Evolutionary conservation across 2,888 invertebrate genomes (phyloP).

Genomic region (Thyatira batis): DNA sequence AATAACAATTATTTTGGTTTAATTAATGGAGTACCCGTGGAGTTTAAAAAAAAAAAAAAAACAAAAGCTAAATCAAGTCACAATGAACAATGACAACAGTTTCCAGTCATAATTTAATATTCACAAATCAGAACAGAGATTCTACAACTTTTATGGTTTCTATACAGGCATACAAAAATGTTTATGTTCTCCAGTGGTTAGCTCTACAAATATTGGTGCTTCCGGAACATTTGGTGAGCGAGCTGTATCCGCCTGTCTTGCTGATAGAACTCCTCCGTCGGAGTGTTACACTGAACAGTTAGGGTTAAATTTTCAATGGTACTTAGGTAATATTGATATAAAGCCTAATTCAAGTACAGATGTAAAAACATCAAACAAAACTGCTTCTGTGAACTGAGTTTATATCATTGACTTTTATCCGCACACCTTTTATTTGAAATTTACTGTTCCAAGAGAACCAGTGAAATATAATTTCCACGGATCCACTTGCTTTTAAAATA

Average conservation of each 20-base stretch:
- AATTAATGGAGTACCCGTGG: too few species aligned
- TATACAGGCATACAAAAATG: too few species aligned
- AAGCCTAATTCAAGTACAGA: not conserved
- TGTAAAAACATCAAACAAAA: not conserved
- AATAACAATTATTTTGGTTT: too few species aligned
- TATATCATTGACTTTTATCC: not conserved
- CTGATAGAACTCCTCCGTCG: slow-evolving; percentile 37
- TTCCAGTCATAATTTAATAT: too few species aligned
- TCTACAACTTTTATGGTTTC: too few species aligned
- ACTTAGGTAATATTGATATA: slow-evolving; percentile 13
- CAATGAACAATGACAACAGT: too few species aligned
- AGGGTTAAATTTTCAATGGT: slow-evolving; percentile 45
- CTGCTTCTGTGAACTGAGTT: too few species aligned
- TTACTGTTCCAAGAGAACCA: not conserved
- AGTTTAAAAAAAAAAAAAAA: too few species aligned
- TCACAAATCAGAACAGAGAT: too few species aligned
- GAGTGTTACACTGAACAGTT: slow-evolving; percentile 45
- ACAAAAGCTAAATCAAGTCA: too few species aligned
- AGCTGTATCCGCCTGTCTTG: slow-evolving; percentile 39
- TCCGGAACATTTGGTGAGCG: slow-evolving; percentile 39
- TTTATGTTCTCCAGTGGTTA: slow-evolving; percentile 35
- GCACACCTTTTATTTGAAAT: not conserved
- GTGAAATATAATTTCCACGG: not conserved
- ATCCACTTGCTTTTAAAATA: not conserved
- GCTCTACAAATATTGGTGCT: slow-evolving; percentile 36